Conservation (phyloP, 1,140 invertebrate species). For the Delia radicum region DNA sequence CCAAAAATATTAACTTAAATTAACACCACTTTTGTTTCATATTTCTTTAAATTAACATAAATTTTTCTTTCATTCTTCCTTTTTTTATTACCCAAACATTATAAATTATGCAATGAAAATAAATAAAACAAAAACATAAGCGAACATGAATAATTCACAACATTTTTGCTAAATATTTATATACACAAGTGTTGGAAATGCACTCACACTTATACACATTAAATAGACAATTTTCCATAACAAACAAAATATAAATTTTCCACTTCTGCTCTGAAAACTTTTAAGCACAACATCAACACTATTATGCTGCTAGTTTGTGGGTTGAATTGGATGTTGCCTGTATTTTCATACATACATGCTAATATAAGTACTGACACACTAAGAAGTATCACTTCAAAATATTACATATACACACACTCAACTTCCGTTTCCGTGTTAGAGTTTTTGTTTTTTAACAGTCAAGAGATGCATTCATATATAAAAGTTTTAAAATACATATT, state of each 20-base stretch:
- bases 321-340: neutral
- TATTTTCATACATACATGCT: neutral
- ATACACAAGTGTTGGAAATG: too few relatives aligned
- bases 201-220: neutral
- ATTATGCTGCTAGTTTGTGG: neutral
- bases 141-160: too few relatives aligned
- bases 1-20: neutral
- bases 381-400: slow-evolving; percentile 2
- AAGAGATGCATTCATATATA: too few relatives aligned
- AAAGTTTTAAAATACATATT: neutral
- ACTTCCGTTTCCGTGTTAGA: slow-evolving; percentile 1
- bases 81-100: neutral
- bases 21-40: neutral
- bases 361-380: neutral
- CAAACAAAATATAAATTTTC: neutral
- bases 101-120: neutral
- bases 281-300: neutral
- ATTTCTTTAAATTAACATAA: neutral
- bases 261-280: neutral
- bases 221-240: too few relatives aligned
- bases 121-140: neutral
- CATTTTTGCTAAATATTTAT: too few relatives aligned
- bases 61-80: neutral
- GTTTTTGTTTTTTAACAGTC: neutral
- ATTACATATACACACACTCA: neutral